phyloP scores from a whole-genome alignment of 2,888 invertebrate genomes.

The Galeruca laticollis region DNA sequence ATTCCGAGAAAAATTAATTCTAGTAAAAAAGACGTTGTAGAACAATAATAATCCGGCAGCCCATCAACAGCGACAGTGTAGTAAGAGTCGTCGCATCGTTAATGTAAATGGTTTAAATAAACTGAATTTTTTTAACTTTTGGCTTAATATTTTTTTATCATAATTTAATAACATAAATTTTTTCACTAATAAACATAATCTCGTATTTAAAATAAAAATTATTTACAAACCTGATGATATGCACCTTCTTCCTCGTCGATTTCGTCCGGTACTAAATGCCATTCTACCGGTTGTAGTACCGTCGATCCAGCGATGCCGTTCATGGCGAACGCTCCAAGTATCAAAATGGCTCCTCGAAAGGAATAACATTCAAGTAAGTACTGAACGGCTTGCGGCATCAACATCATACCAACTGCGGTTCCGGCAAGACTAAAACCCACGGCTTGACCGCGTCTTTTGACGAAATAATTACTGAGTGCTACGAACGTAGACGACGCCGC shows the following conservation, averaged over 20 bases:
- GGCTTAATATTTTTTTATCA: too few relatives aligned
- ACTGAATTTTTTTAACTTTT: too few relatives aligned
- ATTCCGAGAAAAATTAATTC: too few relatives aligned
- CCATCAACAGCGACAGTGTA: too few relatives aligned
- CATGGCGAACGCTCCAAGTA: conserved; percentile 76
- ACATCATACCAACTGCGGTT: conserved; percentile 82
- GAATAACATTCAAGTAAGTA: conserved; percentile 74
- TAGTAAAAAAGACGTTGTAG: too few relatives aligned
- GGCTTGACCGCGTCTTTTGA: conserved; percentile 82
- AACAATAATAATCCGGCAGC: too few relatives aligned
- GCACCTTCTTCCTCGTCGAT: conserved; percentile 69
- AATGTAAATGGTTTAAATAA: too few relatives aligned
- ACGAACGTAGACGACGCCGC: conserved; percentile 84
- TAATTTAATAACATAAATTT: too few relatives aligned
- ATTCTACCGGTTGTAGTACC: conserved; percentile 78
- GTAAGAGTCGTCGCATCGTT: too few relatives aligned
- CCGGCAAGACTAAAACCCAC: conserved; percentile 85
- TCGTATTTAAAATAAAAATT: neutral
- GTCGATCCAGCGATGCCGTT: conserved; percentile 77
- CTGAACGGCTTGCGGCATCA: conserved; percentile 82
- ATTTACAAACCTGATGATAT: conserved; percentile 60
- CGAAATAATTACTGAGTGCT: conserved; percentile 82
- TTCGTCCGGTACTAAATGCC: conserved; percentile 75
- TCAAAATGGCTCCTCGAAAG: conserved; percentile 77
- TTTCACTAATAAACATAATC: neutral